Evolutionary conservation across 2,888 invertebrate species (phyloP).

Genomic region (Cenopis cana): DNA sequence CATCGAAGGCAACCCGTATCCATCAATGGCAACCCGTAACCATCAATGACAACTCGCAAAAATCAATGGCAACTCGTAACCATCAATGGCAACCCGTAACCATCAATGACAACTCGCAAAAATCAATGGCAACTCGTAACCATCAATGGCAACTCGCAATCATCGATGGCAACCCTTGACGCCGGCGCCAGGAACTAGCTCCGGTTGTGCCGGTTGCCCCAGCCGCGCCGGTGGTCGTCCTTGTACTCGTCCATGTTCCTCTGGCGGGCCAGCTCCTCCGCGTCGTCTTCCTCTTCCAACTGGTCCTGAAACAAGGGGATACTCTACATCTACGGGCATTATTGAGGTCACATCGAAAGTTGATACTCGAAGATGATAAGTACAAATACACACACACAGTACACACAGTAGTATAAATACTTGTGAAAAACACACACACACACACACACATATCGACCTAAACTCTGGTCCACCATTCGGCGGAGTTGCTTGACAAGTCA

Average conservation of each 20-base stretch:
- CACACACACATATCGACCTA: too few relatives aligned
- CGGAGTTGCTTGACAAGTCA: too few relatives aligned
- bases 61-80: neutral
- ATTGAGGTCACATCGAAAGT: neutral
- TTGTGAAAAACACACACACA: too few relatives aligned
- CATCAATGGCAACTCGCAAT: neutral
- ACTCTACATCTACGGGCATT: constrained; percentile 7
- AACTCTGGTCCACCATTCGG: too few relatives aligned
- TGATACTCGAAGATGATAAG: too few relatives aligned
- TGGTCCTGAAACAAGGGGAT: constrained; percentile 76
- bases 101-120: neutral
- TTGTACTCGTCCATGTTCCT: constrained; percentile 94
- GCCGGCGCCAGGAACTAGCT: constrained; percentile 78
- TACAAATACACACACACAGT: too few relatives aligned
- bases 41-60: neutral
- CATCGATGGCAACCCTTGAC: neutral
- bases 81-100: neutral
- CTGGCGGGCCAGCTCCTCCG: constrained; percentile 86
- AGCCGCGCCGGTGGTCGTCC: constrained; percentile 93
- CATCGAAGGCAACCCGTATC: neutral
- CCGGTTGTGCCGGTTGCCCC: constrained; percentile 93
- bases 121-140: neutral
- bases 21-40: neutral
- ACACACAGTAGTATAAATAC: too few relatives aligned
- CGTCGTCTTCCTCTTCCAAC: constrained; percentile 89